phyloP scores from a whole-genome alignment of 2,797 vertebrate species.

The Neosilurus hyrtlii region DNA sequence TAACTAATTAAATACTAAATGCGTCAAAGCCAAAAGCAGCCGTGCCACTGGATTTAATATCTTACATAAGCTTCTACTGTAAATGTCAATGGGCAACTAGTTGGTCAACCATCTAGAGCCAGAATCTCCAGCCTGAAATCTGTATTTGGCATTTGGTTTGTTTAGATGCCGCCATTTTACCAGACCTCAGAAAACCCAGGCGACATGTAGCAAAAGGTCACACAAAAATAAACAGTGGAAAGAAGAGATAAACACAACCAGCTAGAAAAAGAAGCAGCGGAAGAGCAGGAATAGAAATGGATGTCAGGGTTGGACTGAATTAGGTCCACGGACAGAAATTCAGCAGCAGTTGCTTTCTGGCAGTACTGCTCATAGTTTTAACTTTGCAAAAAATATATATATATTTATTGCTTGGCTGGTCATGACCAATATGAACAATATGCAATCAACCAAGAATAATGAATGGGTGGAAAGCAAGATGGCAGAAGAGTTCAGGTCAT shows the following conservation, averaged over 20 bases:
- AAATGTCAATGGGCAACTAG: conserved; percentile 7
- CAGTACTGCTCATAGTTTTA: conserved; percentile 1
- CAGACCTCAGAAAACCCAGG: conserved; percentile 30
- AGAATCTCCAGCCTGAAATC: neutral
- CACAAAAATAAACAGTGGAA: conserved; percentile 42
- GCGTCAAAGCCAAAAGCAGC: neutral
- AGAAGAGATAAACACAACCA: conserved; percentile 39
- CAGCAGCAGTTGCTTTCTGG: neutral
- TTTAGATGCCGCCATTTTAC: conserved; percentile 43
- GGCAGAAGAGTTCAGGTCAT: neutral
- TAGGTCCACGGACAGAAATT: conserved; percentile 29
- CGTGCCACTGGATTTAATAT: neutral
- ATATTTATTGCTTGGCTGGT: neutral
- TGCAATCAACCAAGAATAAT: neutral
- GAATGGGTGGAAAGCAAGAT: neutral
- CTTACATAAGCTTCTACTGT: neutral
- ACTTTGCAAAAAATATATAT: neutral
- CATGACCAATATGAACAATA: neutral
- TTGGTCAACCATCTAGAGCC: neutral
- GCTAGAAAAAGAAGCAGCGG: conserved; percentile 26
- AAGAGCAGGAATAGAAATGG: conserved; percentile 38
- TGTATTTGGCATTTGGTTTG: neutral
- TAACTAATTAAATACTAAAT: neutral
- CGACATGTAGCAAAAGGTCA: conserved; percentile 53
- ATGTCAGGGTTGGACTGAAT: conserved; percentile 43